A percentile compares a stretch with the other conserved stretches of the same genome.
These are phyloP conservation scores for Scartelaos histophorus DNA, from an alignment of 2,113 vertebrate species.

Conservation along the genomic window DNA sequence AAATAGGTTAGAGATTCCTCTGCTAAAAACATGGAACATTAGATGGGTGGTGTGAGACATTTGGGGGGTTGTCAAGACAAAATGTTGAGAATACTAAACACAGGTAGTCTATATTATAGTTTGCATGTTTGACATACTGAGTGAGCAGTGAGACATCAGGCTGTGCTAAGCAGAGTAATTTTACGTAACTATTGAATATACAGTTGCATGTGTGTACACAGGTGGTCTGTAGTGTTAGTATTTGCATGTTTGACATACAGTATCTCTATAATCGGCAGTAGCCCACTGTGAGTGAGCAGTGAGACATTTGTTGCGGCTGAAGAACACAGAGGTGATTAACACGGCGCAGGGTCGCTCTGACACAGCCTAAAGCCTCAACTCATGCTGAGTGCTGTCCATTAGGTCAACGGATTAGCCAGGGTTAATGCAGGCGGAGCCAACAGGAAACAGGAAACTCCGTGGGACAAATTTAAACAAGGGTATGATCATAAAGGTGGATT, in stretches of 20 bases:
- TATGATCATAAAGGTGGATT: background rate
- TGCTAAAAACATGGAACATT: too few relatives aligned
- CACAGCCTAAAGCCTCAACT: slow-evolving; percentile 50
- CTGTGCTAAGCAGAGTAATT: background rate
- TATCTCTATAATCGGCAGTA: background rate
- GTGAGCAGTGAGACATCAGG: too few relatives aligned
- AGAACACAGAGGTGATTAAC: slow-evolving; percentile 66
- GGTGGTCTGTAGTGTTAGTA: background rate
- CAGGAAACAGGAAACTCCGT: slow-evolving; percentile 22
- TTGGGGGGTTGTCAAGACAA: too few relatives aligned
- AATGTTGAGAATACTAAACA: too few relatives aligned
- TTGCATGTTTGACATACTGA: too few relatives aligned
- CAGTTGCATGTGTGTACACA: background rate
- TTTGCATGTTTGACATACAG: background rate
- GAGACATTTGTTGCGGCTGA: slow-evolving; percentile 2
- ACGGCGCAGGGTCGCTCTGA: slow-evolving; percentile 46
- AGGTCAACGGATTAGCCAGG: slow-evolving; percentile 68
- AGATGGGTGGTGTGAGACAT: too few relatives aligned
- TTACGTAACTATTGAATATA: background rate
- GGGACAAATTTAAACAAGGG: slow-evolving; percentile 5
- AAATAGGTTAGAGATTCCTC: too few relatives aligned
- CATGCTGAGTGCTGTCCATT: slow-evolving; percentile 49
- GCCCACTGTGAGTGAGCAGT: slow-evolving; percentile 1
- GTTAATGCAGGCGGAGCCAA: slow-evolving; percentile 63
- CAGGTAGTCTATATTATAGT: too few relatives aligned